Conservation (phyloP, 2,797 vertebrate species). For the Dermochelys coriacea region DNA sequence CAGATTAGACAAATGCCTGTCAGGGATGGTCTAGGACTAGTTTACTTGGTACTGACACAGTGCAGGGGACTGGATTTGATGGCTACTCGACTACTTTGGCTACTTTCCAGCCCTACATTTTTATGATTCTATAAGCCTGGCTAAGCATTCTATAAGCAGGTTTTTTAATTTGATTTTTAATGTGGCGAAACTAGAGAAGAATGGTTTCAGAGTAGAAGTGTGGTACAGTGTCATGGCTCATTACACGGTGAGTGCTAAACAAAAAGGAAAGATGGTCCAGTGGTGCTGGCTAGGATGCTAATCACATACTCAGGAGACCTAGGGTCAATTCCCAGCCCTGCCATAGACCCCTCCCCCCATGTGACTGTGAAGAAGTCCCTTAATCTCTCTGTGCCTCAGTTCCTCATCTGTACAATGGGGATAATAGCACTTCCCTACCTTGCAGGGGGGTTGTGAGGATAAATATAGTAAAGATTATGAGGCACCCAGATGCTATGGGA, state of each 20-base stretch:
- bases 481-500: background rate
- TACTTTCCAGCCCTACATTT: background rate
- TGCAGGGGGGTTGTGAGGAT: background rate
- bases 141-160: conserved; percentile 1
- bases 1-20: background rate
- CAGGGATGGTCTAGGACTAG: background rate
- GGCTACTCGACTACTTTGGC: too few species aligned
- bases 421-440: background rate
- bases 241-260: background rate
- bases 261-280: background rate
- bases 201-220: background rate
- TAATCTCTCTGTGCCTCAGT: background rate
- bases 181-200: background rate
- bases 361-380: background rate
- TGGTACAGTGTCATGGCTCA: background rate
- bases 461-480: background rate
- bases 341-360: background rate
- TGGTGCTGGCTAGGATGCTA: background rate
- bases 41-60: background rate
- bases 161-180: conserved; percentile 25
- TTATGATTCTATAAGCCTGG: background rate
- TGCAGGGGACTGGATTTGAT: background rate
- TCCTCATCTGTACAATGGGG: rapidly evolving
- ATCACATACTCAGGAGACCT: background rate
- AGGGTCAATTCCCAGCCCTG: background rate